Base-by-base conservation (phyloP, 35 echinoderm and acorn worm species). In the Ophioderma brevispina region DNA sequence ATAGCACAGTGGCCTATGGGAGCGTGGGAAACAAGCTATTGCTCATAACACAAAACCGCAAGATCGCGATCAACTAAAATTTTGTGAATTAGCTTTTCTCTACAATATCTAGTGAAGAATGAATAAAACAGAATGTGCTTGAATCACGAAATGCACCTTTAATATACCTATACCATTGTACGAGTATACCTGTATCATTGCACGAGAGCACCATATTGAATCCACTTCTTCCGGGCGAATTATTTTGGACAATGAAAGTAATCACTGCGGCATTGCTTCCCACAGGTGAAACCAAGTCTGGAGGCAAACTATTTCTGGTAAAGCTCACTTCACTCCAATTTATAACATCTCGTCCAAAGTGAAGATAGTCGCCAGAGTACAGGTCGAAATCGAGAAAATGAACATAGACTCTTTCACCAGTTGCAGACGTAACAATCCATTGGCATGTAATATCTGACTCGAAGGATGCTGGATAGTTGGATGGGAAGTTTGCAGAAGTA, bases 301-400 rank as follows among this genome's bases (percentile, higher is more conserved):
- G 23, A 13, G 28, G 59, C n/a, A 70, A 25, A 70, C n/a, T 30
- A 25, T 8, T 25, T 13, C 59, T 25, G 10, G 59, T 70, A 1
- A 70, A 25, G 4, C 2, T 25, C 2, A 70, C 17, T 25, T 70
- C 59, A 70, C n/a, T 70, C 59, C 59, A 70, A 3, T 70, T 18
- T 2, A 15, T 30, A 25, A 30, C 28, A 70, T 30, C n/a, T 1
- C 36, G 37, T 23, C 87, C 87, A 31, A 80, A 77, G 49, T 70
- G 39, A 1, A 89, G 19, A 0, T 19, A 88, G 13, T 50, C 41
- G 25, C 64, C 43, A 63, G 36, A n/a, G 32, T 52, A 35, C 0
- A 89, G 78, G 33, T 89, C 87, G 25, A 81, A 89, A 41, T 81
- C 43, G 23, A 55, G 23, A 38, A 89, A 89, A 81, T 89, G 77